These are phyloP conservation scores for Parus major DNA, from an alignment of 2,113 vertebrate species.

Conservation along the genomic window DNA sequence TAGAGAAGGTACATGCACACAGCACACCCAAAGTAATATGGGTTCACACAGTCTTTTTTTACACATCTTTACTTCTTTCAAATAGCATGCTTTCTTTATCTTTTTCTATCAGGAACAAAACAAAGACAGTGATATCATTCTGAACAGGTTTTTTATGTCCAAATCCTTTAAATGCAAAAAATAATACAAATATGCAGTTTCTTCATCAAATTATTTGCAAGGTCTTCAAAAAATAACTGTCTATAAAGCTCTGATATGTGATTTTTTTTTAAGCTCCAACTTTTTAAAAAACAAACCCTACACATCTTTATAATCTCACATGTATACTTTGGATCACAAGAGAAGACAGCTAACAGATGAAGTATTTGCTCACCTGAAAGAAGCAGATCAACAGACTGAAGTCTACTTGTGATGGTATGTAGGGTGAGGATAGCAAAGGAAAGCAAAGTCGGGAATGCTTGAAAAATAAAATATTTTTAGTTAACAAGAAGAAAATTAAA, in stretches of 20 bases:
- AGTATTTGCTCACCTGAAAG: conserved; percentile 76
- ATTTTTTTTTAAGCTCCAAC: not conserved
- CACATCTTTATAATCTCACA: conserved; percentile 41
- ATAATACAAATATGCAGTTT: not conserved
- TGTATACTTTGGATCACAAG: conserved; percentile 57
- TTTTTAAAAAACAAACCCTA: not conserved
- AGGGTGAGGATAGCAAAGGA: conserved; percentile 78
- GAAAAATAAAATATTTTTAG: conserved; percentile 77
- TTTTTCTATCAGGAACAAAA: not conserved
- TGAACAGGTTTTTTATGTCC: not conserved
- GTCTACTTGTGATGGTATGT: conserved; percentile 76
- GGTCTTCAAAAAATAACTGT: not conserved
- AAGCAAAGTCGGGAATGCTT: conserved; percentile 77
- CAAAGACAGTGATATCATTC: not conserved
- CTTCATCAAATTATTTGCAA: not conserved
- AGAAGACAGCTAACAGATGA: conserved; percentile 65
- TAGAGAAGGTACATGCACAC: not conserved
- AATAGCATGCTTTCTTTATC: not conserved
- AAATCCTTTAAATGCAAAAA: not conserved
- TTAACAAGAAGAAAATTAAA: conserved; percentile 69
- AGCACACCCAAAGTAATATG: not conserved
- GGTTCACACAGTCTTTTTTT: not conserved
- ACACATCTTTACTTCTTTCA: not conserved
- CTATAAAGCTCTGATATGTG: not conserved
- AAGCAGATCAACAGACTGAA: conserved; percentile 75